A percentile compares a stretch with the other conserved stretches of the same genome.
These are phyloP conservation scores for Gallinago nigripennis DNA, from an alignment of 2,797 vertebrate genomes.

Conservation along the genomic window DNA sequence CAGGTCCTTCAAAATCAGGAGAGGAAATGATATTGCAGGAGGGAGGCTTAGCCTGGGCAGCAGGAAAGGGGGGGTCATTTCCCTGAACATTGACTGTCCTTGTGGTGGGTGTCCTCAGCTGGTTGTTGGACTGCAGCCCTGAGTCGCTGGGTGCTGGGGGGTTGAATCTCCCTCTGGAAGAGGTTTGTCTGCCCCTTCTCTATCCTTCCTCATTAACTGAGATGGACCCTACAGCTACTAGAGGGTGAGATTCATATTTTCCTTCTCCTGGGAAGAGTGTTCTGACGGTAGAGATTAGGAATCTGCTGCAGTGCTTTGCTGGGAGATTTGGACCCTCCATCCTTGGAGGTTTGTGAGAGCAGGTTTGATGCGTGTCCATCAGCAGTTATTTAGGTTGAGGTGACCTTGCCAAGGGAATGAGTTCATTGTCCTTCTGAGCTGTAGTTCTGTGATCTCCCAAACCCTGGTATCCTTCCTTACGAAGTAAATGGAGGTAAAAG, in stretches of 20 bases:
- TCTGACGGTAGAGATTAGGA: not conserved
- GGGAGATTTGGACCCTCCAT: not conserved
- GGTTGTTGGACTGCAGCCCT: not conserved
- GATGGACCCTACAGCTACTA: not conserved
- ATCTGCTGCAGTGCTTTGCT: not conserved
- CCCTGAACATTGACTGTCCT: fast-evolving
- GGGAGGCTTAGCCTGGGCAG: not conserved
- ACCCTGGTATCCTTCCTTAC: not conserved
- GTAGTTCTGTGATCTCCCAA: not conserved
- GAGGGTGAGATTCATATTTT: not conserved
- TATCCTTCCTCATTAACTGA: not conserved
- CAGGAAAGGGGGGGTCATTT: not conserved
- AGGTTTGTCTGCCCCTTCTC: not conserved
- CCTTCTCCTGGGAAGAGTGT: not conserved
- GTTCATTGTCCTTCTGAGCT: not conserved
- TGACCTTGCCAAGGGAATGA: not conserved
- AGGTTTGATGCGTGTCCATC: not conserved
- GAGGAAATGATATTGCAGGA: not conserved
- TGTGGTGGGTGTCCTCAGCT: not conserved
- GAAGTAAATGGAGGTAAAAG: not conserved
- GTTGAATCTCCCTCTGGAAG: not conserved
- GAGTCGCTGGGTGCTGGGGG: not conserved
- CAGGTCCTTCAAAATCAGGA: not conserved
- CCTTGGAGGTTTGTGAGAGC: not conserved
- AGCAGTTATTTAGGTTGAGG: not conserved